Base-by-base conservation (phyloP, 2,888 invertebrate genomes). In the Cacoxenus indagator region DNA sequence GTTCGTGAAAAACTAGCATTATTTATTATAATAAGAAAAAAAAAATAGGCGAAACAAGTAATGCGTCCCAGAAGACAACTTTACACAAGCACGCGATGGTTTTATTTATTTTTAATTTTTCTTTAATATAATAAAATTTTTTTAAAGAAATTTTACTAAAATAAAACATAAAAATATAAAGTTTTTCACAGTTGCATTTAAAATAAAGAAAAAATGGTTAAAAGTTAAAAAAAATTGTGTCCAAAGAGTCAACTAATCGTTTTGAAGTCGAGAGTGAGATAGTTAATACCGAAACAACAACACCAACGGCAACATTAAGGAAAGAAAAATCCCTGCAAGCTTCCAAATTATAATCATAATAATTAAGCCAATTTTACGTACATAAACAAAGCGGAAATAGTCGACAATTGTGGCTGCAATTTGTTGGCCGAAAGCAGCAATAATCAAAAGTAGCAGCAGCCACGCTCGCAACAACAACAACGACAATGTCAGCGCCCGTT, bases 301-400 rank as follows among this genome's bases (percentile, higher is more conserved):
- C 65, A 67, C 46, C 66, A 54, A 37, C 62, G 46, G 43, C 43
- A 51, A 51, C 67, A n/a, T 67, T 17, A 68, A 27, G 19, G 61
- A 57, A 69, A 57, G 61, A 48, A 61, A n/a, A 22, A n/a, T n/a
- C 17, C 14, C 45, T 46, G 26, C n/a, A 37, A 65, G 55, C 27
- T 46, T 26, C 45, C 14, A 67, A 66, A 65, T 64, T 54, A 68
- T 68, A 65, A 66, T 67, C 69, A 57, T 24, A 67, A 65, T 67
- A 67, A 67, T 73, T 78, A 78, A 76, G 77, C 77, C 81, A 80
- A 80, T 83, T 80, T 83, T 80, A 82, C 73, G 81, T 81, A 74
- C 83, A 83, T 73, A 79, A 83, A 76, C 78, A 83, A 77, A 78
- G 73, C 76, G 76, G 76, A 78, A 82, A 81, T 77, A 81, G 82